Conservation (phyloP, 2,113 vertebrate species). For the Sander lucioperca region DNA sequence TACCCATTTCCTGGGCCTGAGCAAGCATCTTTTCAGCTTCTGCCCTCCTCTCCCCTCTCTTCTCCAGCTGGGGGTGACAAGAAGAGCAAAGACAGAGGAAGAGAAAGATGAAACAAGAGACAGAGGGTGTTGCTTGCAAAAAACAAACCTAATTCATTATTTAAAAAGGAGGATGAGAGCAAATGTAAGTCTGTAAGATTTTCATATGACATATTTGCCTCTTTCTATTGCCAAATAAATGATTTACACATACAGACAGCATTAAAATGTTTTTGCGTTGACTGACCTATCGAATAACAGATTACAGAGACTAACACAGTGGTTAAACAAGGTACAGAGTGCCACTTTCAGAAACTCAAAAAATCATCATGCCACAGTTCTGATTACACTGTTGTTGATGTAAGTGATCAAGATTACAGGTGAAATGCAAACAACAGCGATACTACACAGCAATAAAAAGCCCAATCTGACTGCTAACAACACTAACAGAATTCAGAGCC, state of each 20-base stretch:
- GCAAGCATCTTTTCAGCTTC: conserved; percentile 94
- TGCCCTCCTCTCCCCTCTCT: conserved; percentile 91
- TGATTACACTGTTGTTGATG: background rate
- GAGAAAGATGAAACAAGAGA: background rate
- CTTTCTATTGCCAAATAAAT: background rate
- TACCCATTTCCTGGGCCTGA: conserved; percentile 91
- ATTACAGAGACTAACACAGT: background rate
- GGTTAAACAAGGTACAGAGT: background rate
- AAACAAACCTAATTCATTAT: background rate
- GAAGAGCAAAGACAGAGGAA: background rate
- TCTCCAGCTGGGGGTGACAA: conserved; percentile 81
- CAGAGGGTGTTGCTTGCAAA: background rate
- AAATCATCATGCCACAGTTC: background rate
- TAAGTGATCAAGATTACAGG: background rate
- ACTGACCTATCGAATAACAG: background rate
- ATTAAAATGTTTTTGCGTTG: background rate
- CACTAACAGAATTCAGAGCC: background rate
- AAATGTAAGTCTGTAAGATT: background rate
- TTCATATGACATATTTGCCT: background rate
- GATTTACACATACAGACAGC: background rate
- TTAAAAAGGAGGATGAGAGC: background rate
- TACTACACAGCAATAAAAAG: background rate
- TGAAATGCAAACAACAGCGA: background rate
- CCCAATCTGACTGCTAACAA: no score
- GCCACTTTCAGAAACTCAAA: background rate